Evolutionary conservation across 2,888 invertebrate species (phyloP).

Genomic region (Catonia carolina): DNA sequence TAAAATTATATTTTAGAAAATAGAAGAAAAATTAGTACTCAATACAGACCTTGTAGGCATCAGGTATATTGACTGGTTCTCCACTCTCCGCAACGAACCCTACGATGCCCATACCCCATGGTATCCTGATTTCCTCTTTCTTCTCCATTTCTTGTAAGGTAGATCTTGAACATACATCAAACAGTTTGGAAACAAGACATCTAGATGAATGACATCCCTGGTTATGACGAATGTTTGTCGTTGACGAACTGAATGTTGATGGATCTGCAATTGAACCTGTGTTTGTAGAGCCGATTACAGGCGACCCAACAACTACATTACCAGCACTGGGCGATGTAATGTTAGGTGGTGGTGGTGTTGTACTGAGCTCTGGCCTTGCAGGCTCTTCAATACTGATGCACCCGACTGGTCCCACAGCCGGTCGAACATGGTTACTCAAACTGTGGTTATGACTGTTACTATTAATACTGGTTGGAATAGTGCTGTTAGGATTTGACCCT

Average conservation of each 20-base stretch:
- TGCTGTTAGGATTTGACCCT: background rate
- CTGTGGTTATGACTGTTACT: constrained; percentile 24
- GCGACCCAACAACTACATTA: constrained; percentile 30
- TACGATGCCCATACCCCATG: constrained; percentile 93
- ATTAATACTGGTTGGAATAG: constrained; percentile 10
- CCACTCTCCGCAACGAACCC: constrained; percentile 92
- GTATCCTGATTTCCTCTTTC: constrained; percentile 85
- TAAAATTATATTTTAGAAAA: no score
- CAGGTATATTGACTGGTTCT: constrained; percentile 88
- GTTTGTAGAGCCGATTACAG: constrained; percentile 31
- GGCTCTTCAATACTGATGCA: constrained; percentile 28
- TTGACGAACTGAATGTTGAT: constrained; percentile 9
- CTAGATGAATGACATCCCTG: constrained; percentile 43
- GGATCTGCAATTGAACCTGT: constrained; percentile 26
- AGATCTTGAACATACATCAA: constrained; percentile 90
- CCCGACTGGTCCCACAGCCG: constrained; percentile 23
- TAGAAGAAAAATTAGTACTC: no score
- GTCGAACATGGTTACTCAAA: constrained; percentile 9
- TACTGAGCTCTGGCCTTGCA: background rate
- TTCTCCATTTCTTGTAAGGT: constrained; percentile 89
- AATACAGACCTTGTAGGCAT: constrained; percentile 78
- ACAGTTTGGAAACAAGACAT: constrained; percentile 85
- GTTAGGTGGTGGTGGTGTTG: constrained; percentile 15
- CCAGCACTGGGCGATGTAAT: constrained; percentile 26
- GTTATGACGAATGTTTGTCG: constrained; percentile 20